Percentiles rank a stretch among this genome's conserved stretches.
Conservation (phyloP, 2,888 invertebrate species). For the Gandaritis pyraliata region DNA sequence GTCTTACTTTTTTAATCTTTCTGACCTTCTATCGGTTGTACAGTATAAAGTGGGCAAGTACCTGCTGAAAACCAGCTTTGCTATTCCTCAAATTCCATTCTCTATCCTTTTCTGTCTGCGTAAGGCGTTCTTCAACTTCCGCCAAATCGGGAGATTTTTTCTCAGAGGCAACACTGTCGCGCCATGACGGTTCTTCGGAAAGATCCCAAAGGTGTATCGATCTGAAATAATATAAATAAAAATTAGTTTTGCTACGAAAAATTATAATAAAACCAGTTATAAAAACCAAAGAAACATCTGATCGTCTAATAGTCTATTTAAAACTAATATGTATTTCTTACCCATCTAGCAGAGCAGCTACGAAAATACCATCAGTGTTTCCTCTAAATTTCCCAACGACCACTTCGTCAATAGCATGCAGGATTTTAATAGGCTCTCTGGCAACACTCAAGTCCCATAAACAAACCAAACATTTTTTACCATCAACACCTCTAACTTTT, state of each 20-base stretch:
- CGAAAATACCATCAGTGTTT: constrained; percentile 65
- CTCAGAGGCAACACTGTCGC: constrained; percentile 49
- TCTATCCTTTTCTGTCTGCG: constrained; percentile 60
- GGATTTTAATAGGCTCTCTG: constrained; percentile 64
- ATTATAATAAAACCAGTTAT: too few species aligned
- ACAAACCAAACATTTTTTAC: constrained; percentile 61
- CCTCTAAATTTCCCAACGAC: constrained; percentile 63
- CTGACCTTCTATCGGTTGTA: too few species aligned
- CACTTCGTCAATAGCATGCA: constrained; percentile 68
- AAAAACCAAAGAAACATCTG: too few species aligned
- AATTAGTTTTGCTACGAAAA: too few species aligned
- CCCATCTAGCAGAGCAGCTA: constrained; percentile 74
- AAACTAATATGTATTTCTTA: constrained; percentile 35
- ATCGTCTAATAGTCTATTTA: too few species aligned
- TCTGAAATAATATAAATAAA: constrained; percentile 52
- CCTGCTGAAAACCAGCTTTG: constrained; percentile 49
- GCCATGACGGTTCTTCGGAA: constrained; percentile 66
- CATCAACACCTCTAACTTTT: constrained; percentile 43
- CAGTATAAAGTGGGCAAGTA: constrained; percentile 31
- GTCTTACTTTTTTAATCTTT: too few species aligned
- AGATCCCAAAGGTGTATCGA: constrained; percentile 76
- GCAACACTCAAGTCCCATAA: constrained; percentile 72
- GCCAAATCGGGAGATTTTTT: constrained; percentile 51
- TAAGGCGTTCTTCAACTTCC: constrained; percentile 50
- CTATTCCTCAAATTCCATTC: constrained; percentile 66